phyloP scores from a whole-genome alignment of 2,797 vertebrate species.

The Gymnothorax reevesii region DNA sequence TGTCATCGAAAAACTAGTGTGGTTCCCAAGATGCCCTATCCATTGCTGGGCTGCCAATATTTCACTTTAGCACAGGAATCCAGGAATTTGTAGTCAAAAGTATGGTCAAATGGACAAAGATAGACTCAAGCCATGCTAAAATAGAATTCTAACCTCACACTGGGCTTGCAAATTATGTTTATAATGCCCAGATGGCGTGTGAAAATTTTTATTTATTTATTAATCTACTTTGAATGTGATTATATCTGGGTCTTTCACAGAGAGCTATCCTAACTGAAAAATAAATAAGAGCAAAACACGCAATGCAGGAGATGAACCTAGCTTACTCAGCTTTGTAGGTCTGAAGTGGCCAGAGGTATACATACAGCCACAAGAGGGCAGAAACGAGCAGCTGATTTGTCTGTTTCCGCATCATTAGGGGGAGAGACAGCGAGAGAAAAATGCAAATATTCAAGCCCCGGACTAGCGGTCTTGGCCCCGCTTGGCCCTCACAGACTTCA shows the following conservation, averaged over 20 bases:
- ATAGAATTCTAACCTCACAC: background rate
- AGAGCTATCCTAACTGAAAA: background rate
- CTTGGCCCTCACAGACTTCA: no score
- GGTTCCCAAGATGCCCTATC: no score
- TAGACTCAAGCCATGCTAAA: background rate
- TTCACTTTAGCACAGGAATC: no score
- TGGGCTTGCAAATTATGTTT: background rate
- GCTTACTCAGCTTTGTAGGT: background rate
- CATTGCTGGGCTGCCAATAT: no score
- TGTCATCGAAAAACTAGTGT: no score
- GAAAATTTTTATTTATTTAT: no score
- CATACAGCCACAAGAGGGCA: background rate
- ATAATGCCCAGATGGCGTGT: background rate
- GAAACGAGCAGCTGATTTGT: background rate
- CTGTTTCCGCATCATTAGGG: background rate
- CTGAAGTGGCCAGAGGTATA: background rate
- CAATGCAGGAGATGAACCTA: background rate
- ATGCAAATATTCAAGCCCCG: no score
- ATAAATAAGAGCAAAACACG: background rate
- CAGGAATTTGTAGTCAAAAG: no score
- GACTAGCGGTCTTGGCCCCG: no score
- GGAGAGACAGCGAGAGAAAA: background rate
- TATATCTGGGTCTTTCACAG: background rate
- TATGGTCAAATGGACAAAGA: no score
- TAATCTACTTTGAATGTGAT: background rate